phyloP scores from a whole-genome alignment of 2,113 vertebrate genomes.

The Lasiurus cinereus region DNA sequence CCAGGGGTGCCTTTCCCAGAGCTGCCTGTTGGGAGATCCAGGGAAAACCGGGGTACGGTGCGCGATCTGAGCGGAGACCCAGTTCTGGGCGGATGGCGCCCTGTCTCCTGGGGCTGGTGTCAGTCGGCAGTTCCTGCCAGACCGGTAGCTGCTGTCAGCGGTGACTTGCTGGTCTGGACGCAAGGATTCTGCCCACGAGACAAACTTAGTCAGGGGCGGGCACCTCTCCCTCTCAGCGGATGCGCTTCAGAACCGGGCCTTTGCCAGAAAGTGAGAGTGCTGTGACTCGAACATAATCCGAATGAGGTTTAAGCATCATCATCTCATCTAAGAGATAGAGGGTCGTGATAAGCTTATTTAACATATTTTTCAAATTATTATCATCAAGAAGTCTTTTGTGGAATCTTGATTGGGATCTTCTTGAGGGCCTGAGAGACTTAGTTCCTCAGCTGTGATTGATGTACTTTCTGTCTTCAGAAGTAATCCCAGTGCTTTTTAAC shows the following conservation, averaged over 20 bases:
- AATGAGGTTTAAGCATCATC: background rate
- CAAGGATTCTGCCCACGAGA: background rate
- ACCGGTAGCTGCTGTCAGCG: too few relatives aligned
- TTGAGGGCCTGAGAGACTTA: background rate
- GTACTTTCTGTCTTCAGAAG: background rate
- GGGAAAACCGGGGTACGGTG: too few relatives aligned
- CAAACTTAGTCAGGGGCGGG: too few relatives aligned
- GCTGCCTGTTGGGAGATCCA: background rate
- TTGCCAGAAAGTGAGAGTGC: background rate
- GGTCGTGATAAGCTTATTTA: background rate
- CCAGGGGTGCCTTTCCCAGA: background rate
- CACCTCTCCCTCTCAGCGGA: too few relatives aligned
- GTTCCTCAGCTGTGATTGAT: background rate
- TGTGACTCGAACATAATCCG: background rate
- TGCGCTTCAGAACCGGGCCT: background rate
- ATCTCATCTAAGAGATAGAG: background rate
- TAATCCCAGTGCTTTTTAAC: background rate
- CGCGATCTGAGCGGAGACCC: background rate
- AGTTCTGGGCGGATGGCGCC: fast-evolving
- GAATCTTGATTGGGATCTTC: background rate
- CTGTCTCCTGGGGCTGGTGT: fast-evolving
- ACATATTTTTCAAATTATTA: background rate
- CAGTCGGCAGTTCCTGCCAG: fast-evolving
- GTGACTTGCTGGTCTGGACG: background rate
- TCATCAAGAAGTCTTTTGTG: background rate